Percentiles rank a stretch among this genome's conserved stretches.
Conservation (phyloP, 2,888 invertebrate genomes). For the Macaria notata region DNA sequence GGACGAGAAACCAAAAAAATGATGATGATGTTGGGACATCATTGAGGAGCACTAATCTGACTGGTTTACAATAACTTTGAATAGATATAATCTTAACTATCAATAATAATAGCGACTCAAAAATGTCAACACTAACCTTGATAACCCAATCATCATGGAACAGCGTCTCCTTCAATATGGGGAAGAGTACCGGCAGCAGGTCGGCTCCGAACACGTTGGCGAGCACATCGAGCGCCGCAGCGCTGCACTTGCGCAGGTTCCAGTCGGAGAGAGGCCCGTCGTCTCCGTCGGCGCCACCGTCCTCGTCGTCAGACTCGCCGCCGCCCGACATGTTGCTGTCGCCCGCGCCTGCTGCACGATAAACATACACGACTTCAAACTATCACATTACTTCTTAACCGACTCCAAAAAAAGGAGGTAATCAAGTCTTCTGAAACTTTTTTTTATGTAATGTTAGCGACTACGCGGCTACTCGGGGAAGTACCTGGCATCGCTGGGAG, state of each 20-base stretch:
- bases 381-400: no score
- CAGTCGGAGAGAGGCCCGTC: slow-evolving; percentile 97
- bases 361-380: neutral
- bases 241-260: slow-evolving; percentile 99
- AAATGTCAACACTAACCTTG: slow-evolving; percentile 83
- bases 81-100: no score
- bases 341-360: slow-evolving; percentile 67
- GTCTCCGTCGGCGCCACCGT: slow-evolving; percentile 91
- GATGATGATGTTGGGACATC: no score
- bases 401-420: no score
- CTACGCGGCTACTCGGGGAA: no score
- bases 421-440: no score
- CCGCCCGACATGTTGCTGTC: slow-evolving; percentile 81
- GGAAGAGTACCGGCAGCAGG: slow-evolving; percentile 95
- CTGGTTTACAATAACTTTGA: no score
- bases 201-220: slow-evolving; percentile 99
- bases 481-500: no score
- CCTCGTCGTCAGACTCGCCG: slow-evolving; percentile 87
- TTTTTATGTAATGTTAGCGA: no score
- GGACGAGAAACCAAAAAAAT: no score
- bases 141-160: slow-evolving; percentile 98
- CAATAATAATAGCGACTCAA: no score
- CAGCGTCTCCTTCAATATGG: slow-evolving; percentile 97
- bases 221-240: slow-evolving; percentile 97
- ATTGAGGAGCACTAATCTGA: no score